Evolutionary conservation across 2,888 invertebrate genomes (phyloP), one percentile per base, ranked within the genome.

Genomic region (Augiades crinisus): DNA sequence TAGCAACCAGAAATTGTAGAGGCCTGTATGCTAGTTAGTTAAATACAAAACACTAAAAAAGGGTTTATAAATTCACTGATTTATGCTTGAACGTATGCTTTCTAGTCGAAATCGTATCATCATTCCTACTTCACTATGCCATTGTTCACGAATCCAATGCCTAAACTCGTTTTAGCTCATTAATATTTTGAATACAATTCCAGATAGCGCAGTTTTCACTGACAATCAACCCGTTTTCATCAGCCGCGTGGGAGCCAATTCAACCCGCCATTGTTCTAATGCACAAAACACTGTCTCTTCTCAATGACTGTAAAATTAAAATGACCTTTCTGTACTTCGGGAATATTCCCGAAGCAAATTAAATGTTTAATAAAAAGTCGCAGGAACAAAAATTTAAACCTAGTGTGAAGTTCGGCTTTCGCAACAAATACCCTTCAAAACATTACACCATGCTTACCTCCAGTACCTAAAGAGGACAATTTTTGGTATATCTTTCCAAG

Each of bases 181-280:
- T 41, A 27, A 27, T 43, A 43, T 43, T 43, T 10, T 37, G 14
- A 47, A 27, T 46, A 47, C 37, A 37, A 37, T 30, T 10, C 27
- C 37, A 22, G 19, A 27, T 6, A 21, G 30, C 12, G 30, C 19
- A 37, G 46, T 36, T 47, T 47, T 38, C 47, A 47, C 47, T 27
- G 7, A 10, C 31, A 30, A 38, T 38, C 47, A 16, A 12, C 14
- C 21, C 38, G 31, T 30, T 47, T 47, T 47, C 47, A 47, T 38
- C 47, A 27, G 38, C 13, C 14, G 30, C 30, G 12, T 31, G 47
- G 21, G 47, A 47, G 38, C 27, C 5, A 14, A 30, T 47, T 37
- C 19, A 12, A 14, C 2, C 30, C 19, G 7, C 47, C 19, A 47
- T 47, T 47, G 47, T 47, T 47, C 21, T 13, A 12, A 22, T 4